phyloP scores from a whole-genome alignment of 2,113 vertebrate genomes.

The Sinocyclocheilus maitianheensis region DNA sequence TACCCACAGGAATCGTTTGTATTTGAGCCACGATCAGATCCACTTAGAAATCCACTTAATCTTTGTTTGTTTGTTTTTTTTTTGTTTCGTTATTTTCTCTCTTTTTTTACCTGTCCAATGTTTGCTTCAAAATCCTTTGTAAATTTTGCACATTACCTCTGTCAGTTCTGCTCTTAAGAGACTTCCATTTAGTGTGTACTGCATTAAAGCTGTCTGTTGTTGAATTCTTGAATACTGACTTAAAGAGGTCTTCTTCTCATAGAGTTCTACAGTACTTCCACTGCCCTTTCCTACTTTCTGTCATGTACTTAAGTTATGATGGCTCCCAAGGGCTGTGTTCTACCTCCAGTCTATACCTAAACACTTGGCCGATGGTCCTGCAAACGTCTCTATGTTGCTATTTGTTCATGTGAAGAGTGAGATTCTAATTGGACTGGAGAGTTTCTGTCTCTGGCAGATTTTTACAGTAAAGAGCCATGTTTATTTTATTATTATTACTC shows the following conservation, averaged over 20 bases:
- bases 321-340: neutral
- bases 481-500: conserved; percentile 63
- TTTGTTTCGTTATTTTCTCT: neutral
- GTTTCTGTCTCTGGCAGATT: conserved; percentile 58
- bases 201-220: neutral
- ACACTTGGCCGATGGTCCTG: neutral
- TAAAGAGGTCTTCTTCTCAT: neutral
- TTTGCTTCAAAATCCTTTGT: neutral
- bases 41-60: neutral
- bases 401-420: conserved; percentile 54
- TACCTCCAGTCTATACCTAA: conserved; percentile 34
- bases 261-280: conserved; percentile 5
- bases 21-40: neutral
- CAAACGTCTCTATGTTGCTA: conserved; percentile 54
- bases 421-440: conserved; percentile 63
- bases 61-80: neutral
- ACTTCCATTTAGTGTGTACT: neutral
- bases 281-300: neutral
- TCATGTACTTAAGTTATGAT: neutral
- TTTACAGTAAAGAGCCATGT: conserved; percentile 43
- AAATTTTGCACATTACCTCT: neutral
- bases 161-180: neutral
- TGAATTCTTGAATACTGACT: neutral
- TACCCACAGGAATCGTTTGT: neutral
- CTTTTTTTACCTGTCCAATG: neutral